Conservation (phyloP, 64 coral and sea anemone genomes). For the Hydrozoanthus tunicans region DNA sequence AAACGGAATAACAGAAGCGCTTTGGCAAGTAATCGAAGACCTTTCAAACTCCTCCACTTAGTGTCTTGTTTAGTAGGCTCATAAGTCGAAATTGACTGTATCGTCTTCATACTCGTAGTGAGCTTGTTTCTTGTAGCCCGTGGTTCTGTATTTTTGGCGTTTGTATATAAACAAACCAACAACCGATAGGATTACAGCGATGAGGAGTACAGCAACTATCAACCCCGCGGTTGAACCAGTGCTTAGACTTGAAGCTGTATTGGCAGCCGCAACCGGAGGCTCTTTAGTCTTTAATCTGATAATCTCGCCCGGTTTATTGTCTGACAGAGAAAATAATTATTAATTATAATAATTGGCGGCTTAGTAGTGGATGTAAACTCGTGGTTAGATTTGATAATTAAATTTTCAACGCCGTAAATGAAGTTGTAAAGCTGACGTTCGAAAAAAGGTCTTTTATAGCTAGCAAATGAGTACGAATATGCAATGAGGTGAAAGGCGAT, state of each 20-base stretch:
- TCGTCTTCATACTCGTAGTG: background rate
- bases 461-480: too few species aligned
- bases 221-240: background rate
- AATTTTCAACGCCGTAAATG: too few species aligned
- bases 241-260: background rate
- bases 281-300: background rate
- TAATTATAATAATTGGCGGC: too few species aligned
- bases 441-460: too few species aligned
- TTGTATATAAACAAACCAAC: conserved; percentile 2
- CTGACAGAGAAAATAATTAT: background rate
- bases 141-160: background rate
- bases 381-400: too few species aligned
- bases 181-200: background rate
- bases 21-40: too few species aligned
- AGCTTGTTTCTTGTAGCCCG: background rate
- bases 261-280: background rate
- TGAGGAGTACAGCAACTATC: background rate
- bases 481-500: too few species aligned
- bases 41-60: too few species aligned
- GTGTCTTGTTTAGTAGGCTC: background rate
- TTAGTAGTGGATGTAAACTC: too few species aligned
- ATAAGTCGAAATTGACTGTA: background rate
- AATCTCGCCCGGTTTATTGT: background rate
- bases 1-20: too few species aligned
- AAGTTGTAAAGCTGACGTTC: too few species aligned